A percentile compares a stretch with the other conserved stretches of the same genome.
Evolutionary conservation across 23 tunicate genomes (phyloP).

Genomic region (Trididemnum nubilum): DNA sequence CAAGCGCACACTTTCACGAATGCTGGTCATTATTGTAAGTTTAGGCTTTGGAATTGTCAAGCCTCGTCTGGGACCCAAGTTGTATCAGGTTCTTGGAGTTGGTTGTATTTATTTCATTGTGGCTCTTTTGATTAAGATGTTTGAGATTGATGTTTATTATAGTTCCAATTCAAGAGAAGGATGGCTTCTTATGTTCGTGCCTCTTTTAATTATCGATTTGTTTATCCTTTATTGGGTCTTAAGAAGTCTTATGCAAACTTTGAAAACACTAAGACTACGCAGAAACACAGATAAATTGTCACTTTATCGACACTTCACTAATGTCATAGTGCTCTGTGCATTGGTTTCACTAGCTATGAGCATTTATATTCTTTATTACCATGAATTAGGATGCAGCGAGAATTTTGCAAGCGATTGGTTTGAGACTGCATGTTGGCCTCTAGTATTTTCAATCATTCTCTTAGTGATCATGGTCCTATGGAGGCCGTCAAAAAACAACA

Average conservation of each 20-base stretch:
- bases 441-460: conserved; percentile 84
- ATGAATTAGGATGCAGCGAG: conserved; percentile 21
- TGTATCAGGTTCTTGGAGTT: conserved; percentile 90
- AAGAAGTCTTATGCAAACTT: conserved; percentile 85
- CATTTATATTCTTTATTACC: conserved; percentile 35
- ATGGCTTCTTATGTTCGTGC: conserved; percentile 51
- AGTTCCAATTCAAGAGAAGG: conserved; percentile 49
- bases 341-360: conserved; percentile 53
- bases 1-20: conserved; percentile 83
- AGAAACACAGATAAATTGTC: conserved; percentile 87
- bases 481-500: conserved; percentile 94
- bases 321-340: conserved; percentile 89
- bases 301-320: conserved; percentile 89
- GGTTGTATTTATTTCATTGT: conserved; percentile 88
- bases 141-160: conserved; percentile 55
- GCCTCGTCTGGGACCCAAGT: conserved; percentile 94
- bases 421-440: conserved; percentile 96
- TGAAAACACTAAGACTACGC: conserved; percentile 91
- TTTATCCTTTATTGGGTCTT: conserved; percentile 97
- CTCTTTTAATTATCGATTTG: conserved; percentile 86
- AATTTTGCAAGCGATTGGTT: conserved; percentile 84
- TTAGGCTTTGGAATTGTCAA: conserved; percentile 98
- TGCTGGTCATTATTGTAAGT: conserved; percentile 96
- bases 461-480: conserved; percentile 95
- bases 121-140: conserved; percentile 80